Base-by-base conservation (phyloP, 92 coral and sea anemone genomes). In the Micromussa lordhowensis region DNA sequence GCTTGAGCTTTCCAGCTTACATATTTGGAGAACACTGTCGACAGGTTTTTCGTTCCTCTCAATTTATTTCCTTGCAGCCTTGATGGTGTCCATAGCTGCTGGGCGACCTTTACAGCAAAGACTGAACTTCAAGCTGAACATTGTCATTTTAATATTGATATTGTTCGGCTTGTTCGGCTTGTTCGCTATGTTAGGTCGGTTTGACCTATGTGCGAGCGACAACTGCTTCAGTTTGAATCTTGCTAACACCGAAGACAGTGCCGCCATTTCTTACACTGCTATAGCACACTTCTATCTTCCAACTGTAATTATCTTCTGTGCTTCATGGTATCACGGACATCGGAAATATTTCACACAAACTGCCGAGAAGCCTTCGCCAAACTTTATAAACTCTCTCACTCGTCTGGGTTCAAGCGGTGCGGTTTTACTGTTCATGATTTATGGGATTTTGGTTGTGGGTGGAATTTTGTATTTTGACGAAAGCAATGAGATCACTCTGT, bases 11-110 rank as follows among this genome's bases (percentile, higher is more conserved):
- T 82, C 78, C 10, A 68, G 49, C 3, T 66, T 11, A 30, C 22
- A 1, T 1, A 4, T 8, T 8, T 68, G 77, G 77, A 5, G 22
- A 18, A 18, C 6, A 0, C 49, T 82, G 2, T 69, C 86, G 29
- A n/a, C 78, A 48, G 8, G 34, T 21, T 82, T 68, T 14, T 82
- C 86, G 48, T 82, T 82, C 31, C 86, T 68, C 22, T 17, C 77
- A 34, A 48, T 68, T 5, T 82, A 82, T 44, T 69, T 68, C 15
- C 34, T 82, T 1, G 64, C 64, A 1, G 77, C 86, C 0, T 7
- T 69, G 7, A 64, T 66, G 77, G 22, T 82, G 49, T 28, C 64
- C 7, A 21, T 38, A 30, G 13, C 34, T 2, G 77, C 22, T 9
- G 77, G 86, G 3, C 31, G 77, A 40, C 10, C 26, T 6, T 54